Evolutionary conservation across 2,797 vertebrate species (phyloP).

Genomic region (Crocodylus rhombifer): DNA sequence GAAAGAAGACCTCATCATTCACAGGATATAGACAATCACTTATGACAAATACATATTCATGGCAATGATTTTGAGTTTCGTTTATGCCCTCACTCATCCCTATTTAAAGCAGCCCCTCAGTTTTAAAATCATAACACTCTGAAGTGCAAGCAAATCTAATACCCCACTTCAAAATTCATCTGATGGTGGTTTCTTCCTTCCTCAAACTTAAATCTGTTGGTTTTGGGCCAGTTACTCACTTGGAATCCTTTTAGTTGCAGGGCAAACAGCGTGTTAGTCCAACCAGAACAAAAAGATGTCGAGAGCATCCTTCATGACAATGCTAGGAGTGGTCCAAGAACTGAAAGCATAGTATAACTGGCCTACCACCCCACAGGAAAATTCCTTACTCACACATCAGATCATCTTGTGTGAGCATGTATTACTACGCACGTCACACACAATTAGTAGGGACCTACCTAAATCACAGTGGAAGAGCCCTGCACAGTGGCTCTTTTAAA

Average conservation of each 20-base stretch:
- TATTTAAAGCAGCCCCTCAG: background rate
- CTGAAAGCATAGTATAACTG: background rate
- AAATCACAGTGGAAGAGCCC: too few relatives aligned
- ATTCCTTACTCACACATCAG: too few relatives aligned
- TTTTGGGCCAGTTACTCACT: background rate
- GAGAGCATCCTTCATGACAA: slow-evolving; percentile 49
- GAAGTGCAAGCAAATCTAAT: background rate
- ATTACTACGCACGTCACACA: too few relatives aligned
- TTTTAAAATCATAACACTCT: too few relatives aligned
- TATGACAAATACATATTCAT: slow-evolving; percentile 49
- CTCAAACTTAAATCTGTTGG: background rate
- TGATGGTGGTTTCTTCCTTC: accelerated
- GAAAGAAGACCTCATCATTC: slow-evolving; percentile 51
- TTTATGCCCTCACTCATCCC: slow-evolving; percentile 30
- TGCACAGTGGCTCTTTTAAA: too few relatives aligned
- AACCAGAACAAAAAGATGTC: slow-evolving; percentile 42
- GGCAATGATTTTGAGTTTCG: slow-evolving; percentile 41
- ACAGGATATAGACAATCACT: slow-evolving; percentile 46
- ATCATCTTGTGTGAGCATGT: too few relatives aligned
- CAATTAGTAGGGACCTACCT: too few relatives aligned
- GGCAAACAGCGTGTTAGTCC: background rate
- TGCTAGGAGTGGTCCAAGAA: slow-evolving; percentile 15
- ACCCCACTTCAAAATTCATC: accelerated
- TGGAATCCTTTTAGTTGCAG: background rate
- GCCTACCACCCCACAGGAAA: background rate